phyloP scores from a whole-genome alignment of 2,113 vertebrate genomes.

The Antechinus flavipes region DNA sequence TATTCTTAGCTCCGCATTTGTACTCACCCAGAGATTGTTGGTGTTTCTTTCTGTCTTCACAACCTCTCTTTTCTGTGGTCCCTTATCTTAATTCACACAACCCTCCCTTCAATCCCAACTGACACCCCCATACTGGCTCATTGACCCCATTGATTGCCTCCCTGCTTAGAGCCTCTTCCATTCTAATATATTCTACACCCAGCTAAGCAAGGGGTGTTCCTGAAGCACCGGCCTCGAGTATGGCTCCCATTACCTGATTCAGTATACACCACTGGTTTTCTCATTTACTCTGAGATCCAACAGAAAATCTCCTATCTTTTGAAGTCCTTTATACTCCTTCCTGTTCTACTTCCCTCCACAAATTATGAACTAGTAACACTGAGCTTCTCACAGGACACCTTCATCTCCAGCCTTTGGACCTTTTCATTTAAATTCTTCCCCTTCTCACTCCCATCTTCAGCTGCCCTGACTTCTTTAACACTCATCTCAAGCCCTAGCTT shows the following conservation, averaged over 20 bases:
- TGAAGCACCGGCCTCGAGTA: neutral
- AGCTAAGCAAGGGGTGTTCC: neutral
- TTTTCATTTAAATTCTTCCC: neutral
- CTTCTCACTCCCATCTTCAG: neutral
- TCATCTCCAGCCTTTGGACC: neutral
- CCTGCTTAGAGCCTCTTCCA: too few species aligned
- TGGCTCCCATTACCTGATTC: neutral
- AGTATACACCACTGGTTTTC: neutral
- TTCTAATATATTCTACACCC: neutral
- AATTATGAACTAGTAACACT: neutral
- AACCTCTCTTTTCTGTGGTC: neutral
- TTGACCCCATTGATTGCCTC: neutral
- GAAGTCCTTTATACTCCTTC: neutral
- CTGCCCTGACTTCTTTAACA: neutral
- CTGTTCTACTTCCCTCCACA: neutral
- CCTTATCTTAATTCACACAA: neutral
- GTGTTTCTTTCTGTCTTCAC: neutral
- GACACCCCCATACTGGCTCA: neutral
- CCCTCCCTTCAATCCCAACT: too few species aligned
- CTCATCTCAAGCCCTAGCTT: neutral
- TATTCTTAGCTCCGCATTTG: neutral
- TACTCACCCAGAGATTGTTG: neutral
- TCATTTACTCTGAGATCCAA: neutral
- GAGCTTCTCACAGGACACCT: neutral
- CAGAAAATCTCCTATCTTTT: neutral